Evolutionary conservation across 2,797 vertebrate species (phyloP).

Genomic region (Cuniculus paca): DNA sequence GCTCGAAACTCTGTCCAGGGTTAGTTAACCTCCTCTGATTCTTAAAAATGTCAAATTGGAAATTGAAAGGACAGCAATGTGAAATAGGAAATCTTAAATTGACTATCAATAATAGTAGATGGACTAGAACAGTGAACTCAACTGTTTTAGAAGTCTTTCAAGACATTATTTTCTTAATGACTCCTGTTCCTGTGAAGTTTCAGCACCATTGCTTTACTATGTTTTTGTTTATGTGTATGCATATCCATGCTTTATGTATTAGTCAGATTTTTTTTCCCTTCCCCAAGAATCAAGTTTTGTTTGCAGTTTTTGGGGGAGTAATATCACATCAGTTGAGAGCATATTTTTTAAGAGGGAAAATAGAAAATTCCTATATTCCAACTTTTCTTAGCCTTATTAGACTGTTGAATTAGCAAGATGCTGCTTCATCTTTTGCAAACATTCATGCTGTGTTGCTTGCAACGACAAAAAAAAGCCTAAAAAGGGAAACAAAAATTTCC

Average conservation of each 20-base stretch:
- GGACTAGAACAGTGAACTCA: background rate
- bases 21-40: background rate
- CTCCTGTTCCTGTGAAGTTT: background rate
- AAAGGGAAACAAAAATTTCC: background rate
- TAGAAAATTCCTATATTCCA: background rate
- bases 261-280: background rate
- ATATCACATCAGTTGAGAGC: background rate
- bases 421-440: background rate
- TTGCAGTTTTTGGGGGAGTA: background rate
- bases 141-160: background rate
- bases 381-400: background rate
- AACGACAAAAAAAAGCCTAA: background rate
- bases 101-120: background rate
- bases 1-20: background rate
- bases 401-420: constrained; percentile 1
- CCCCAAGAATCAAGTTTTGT: background rate
- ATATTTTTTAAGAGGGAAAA: constrained; percentile 44
- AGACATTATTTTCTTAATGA: background rate
- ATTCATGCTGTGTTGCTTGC: background rate
- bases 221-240: background rate
- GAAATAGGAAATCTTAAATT: background rate
- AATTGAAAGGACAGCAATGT: background rate
- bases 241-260: background rate
- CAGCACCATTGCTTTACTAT: background rate
- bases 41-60: constrained; percentile 37